Conservation (phyloP, 2,797 vertebrate genomes). For the Linurgus olivaceus region DNA sequence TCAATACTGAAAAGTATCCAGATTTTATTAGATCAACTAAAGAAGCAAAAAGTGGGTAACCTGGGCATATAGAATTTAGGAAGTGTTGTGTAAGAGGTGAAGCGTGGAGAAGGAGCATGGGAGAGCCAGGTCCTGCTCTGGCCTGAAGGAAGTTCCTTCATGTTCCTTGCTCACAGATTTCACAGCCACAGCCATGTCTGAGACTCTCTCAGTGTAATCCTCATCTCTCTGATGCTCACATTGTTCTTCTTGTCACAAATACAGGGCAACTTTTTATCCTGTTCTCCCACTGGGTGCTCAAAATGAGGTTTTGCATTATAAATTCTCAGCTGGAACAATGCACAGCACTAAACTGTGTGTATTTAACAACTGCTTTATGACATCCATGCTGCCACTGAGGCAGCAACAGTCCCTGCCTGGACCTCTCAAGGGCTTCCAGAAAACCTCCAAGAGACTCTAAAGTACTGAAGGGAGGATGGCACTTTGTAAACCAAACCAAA, state of each 20-base stretch:
- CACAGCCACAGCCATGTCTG: not conserved
- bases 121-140: not conserved
- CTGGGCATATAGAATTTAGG: not conserved
- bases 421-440: not conserved
- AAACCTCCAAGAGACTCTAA: not conserved
- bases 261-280: not conserved
- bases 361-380: not conserved
- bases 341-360: not conserved
- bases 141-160: not conserved
- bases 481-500: not conserved
- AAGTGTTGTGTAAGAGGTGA: not conserved
- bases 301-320: not conserved
- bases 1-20: conserved; percentile 71
- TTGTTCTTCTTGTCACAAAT: not conserved
- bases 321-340: not conserved
- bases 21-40: conserved; percentile 60
- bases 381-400: not conserved
- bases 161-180: not conserved
- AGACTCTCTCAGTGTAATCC: too few relatives aligned
- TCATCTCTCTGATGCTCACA: not conserved
- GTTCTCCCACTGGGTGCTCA: not conserved
- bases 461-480: not conserved
- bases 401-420: not conserved
- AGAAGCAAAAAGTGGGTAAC: conserved; percentile 31
- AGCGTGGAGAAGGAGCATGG: accelerated